phyloP scores from a whole-genome alignment of 2,888 invertebrate species.

The Scelioninae gen. 2 region DNA sequence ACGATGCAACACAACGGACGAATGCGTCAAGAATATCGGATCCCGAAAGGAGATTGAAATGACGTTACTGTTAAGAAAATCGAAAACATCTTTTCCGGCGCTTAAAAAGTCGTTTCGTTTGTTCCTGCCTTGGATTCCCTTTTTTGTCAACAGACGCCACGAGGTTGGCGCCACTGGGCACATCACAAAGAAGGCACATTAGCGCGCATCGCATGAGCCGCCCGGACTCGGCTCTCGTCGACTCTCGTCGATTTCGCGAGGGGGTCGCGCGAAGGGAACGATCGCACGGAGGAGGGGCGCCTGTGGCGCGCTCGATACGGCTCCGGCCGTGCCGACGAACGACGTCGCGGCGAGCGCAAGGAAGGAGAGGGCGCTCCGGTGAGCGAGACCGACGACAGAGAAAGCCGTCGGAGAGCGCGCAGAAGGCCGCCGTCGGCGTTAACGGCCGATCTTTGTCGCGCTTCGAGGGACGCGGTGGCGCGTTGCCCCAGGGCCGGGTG shows the following conservation, averaged over 20 bases:
- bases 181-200: conserved; percentile 48
- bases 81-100: too few species aligned
- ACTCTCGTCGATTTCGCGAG: conserved; percentile 29
- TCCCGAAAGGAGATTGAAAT: too few species aligned
- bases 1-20: too few species aligned
- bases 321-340: conserved; percentile 49
- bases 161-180: conserved; percentile 52
- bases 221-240: conserved; percentile 38
- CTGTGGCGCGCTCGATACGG: conserved; percentile 56
- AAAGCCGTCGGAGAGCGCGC: conserved; percentile 44
- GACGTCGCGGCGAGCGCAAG: conserved; percentile 54
- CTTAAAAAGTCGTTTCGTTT: too few species aligned
- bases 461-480: conserved; percentile 15
- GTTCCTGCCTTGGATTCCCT: too few species aligned
- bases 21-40: too few species aligned
- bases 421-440: conserved; percentile 29
- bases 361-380: conserved; percentile 14
- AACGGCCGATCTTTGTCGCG: conserved; percentile 23
- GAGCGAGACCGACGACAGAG: conserved; percentile 35
- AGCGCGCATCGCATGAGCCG: conserved; percentile 31
- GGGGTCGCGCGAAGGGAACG: conserved; percentile 27
- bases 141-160: conserved; percentile 44
- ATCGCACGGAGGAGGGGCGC: conserved; percentile 3
- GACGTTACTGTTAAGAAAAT: too few species aligned
- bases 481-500: neutral